Conservation (phyloP, 1,140 invertebrate species). For the Magallana gigas region DNA sequence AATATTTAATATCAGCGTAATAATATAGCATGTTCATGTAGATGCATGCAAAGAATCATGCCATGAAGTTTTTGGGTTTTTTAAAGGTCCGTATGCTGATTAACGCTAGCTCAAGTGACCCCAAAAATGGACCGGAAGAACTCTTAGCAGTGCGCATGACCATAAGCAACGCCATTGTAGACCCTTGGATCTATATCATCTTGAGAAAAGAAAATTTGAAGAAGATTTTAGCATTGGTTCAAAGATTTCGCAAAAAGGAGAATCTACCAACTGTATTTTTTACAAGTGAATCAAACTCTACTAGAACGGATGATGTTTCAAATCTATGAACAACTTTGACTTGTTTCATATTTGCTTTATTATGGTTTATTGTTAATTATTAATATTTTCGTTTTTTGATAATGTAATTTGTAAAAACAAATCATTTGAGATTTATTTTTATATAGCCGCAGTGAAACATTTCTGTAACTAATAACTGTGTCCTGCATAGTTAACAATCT, state of each 20-base stretch:
- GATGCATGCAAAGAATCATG: background rate
- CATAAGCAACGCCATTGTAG: constrained; percentile 24
- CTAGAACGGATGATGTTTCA: background rate
- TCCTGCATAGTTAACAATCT: no score
- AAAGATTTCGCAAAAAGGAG: background rate
- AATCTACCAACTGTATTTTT: background rate
- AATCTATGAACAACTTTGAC: background rate
- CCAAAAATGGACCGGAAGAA: constrained; percentile 14
- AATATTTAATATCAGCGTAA: no score
- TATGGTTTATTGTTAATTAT: no score
- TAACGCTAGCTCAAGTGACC: constrained; percentile 2
- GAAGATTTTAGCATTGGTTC: background rate
- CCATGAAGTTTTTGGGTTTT: background rate
- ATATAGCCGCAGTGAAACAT: no score
- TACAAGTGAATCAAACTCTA: background rate
- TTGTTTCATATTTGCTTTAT: background rate
- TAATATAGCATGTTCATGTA: no score
- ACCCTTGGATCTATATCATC: constrained; percentile 35
- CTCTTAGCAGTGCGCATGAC: constrained; percentile 20
- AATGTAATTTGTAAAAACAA: no score
- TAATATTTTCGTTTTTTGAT: no score
- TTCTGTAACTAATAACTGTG: no score
- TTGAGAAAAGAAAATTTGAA: constrained; percentile 17
- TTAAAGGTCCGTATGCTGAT: constrained; percentile 23
- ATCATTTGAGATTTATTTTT: no score